Conservation (phyloP, 2,797 vertebrate species). For the Scyliorhinus canicula region DNA sequence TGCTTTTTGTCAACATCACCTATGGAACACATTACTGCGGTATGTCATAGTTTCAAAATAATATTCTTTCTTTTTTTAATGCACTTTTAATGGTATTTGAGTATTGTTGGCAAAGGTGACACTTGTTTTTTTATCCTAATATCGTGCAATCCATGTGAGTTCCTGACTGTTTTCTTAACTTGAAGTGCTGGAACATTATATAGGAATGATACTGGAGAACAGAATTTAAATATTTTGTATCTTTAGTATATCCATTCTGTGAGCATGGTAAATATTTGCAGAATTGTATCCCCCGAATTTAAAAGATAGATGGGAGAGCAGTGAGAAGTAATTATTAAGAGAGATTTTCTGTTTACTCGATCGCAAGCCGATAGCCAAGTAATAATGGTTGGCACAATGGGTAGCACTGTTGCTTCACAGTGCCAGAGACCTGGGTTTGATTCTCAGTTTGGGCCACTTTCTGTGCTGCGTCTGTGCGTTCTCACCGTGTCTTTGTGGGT, state of each 20-base stretch:
- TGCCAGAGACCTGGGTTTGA: too few species aligned
- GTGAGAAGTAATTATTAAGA: neutral
- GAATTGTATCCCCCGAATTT: neutral
- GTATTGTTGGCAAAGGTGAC: neutral
- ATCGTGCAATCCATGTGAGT: neutral
- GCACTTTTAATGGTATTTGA: neutral
- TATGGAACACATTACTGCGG: slow-evolving; percentile 3
- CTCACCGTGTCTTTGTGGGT: too few species aligned
- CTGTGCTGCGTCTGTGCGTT: too few species aligned
- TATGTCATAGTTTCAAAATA: neutral
- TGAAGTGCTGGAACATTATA: neutral
- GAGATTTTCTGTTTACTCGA: neutral
- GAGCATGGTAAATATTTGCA: neutral
- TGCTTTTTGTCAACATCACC: slow-evolving; percentile 13
- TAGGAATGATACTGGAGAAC: neutral
- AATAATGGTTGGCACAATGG: too few species aligned
- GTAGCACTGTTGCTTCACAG: too few species aligned
- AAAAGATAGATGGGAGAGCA: neutral
- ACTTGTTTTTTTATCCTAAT: neutral
- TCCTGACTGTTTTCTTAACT: neutral
- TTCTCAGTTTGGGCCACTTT: too few species aligned
- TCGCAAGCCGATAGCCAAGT: neutral
- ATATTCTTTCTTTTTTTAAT: neutral
- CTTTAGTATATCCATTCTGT: neutral
- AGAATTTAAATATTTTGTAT: neutral